Evolutionary conservation across 2,113 vertebrate genomes (phyloP), one percentile per base, ranked within the genome.

Genomic region (Hippocampus abdominalis): DNA sequence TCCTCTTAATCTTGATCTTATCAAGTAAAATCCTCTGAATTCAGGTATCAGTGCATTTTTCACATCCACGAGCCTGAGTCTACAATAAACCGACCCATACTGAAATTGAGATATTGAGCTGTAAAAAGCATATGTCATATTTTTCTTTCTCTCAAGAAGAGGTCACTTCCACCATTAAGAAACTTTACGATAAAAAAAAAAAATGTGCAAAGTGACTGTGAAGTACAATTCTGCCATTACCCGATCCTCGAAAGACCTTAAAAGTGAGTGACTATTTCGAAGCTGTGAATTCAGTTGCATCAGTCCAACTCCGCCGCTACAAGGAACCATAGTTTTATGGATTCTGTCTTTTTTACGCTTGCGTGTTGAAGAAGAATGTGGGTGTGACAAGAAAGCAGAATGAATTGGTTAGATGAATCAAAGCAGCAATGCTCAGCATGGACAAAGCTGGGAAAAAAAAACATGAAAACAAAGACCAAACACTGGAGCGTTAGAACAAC

Each of bases 381-480:
- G 72, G 64, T 70, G 84, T 54, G 69, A 72, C 81, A 87, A 82
- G 80, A 87, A 87, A 84, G 70, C 69, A 77, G 84, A 85, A 62
- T 64, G 40, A 86, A 70, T 60, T 60, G 2, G 54, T 10, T 68
- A 74, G 73, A 42, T 32, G 39, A 71, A 57, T 27, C 20, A 32
- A 57, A 79, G 68, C 70, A 32, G 54, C 51, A 39, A 49, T 15
- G 32, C 6, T 72, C 72, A 23, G 79, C 78, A 51, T 1, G 62
- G 65, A 66, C 74, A 83, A 74, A 71, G 76, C n/a, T 66, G 40
- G 71, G 62, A 82, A 64, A 73, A 80, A 60, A 8, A 60, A 8
- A 74, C 57, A 48, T 40, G 4, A 13, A 42, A 74, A 81, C 25
- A 73, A 65, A 63, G 76, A 56, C 20, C 42, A 76, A 69, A 65